Evolutionary conservation across 2,113 vertebrate genomes (phyloP), one percentile per base, ranked within the genome.

Genomic region (Phainopepla nitens): DNA sequence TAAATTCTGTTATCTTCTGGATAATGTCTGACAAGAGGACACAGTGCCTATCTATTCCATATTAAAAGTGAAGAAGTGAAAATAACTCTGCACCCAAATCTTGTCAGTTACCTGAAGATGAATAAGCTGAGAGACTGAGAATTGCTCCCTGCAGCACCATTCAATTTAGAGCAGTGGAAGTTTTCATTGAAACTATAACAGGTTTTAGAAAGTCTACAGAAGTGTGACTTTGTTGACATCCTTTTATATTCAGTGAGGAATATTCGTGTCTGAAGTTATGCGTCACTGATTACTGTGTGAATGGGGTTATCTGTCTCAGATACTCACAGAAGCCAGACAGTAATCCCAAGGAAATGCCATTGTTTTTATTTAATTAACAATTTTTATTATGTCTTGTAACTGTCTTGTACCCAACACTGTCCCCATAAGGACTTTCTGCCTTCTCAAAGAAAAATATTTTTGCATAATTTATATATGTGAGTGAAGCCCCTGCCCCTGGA

Each of bases 341-440:
- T 65, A 96, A 92, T 92, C 70, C 62, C 75, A 83, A 80, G 50
- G 58, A 93, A 93, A 71, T 61, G 39, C 27, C 35, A 64, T 75
- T 85, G 54, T 11, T 82, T 93, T 87, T 76, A 82, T 93, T 90
- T 88, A 88, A 87, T 92, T 94, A 81, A 49, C 39, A 68, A 36
- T 83, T 94, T 94, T 58, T 57, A 73, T 84, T 87, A 77, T 80
- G 70, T 84, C 83, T 82, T 66, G 35, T 65, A 89, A 78, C 41
- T 10, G 5, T 82, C 41, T 78, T 62, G 58, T 68, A 80, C 69
- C 62, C 54, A 75, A 25, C 14, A 9, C 51, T 51, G 23, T 86
- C 33, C 19, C 64, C 53, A 7, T 49, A 73, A 90, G 76, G 76
- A 70, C 49, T 76, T 78, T 81, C 27, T 80, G 24, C 44, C 50